These are phyloP conservation scores for Rotaria macrura DNA, from an alignment of 2,888 invertebrate genomes.

Conservation along the genomic window DNA sequence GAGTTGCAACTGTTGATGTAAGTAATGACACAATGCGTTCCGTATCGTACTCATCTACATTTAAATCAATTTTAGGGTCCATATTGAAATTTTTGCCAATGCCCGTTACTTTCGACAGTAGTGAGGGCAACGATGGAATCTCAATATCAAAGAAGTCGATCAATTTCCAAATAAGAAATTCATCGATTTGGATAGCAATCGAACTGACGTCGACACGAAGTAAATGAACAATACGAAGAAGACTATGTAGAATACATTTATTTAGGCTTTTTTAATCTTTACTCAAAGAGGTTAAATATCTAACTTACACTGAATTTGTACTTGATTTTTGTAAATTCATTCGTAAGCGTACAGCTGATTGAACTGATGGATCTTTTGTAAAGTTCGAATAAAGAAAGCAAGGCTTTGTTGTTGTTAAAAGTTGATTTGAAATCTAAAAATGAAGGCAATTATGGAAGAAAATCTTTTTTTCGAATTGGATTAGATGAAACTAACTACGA, in stretches of 20 bases:
- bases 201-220: conserved; percentile 70
- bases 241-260: no score
- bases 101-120: not conserved
- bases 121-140: not conserved
- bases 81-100: not conserved
- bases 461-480: no score
- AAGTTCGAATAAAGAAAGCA: not conserved
- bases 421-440: conserved; percentile 21
- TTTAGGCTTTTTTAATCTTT: no score
- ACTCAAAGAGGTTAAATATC: not conserved
- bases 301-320: not conserved
- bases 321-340: conserved; percentile 33
- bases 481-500: not conserved
- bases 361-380: not conserved
- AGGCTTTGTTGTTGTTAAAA: conserved; percentile 26
- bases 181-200: conserved; percentile 74
- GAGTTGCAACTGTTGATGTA: not conserved
- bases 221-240: conserved; percentile 54
- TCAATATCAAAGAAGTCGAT: conserved; percentile 46
- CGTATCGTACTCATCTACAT: not conserved
- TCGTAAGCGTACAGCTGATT: not conserved
- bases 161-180: conserved; percentile 66
- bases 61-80: not conserved
- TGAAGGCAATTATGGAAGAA: not conserved
- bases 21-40: not conserved